A percentile compares a stretch with the other conserved stretches of the same genome.
phyloP scores from a whole-genome alignment of 2,888 invertebrate species.

The Seira musarum region DNA sequence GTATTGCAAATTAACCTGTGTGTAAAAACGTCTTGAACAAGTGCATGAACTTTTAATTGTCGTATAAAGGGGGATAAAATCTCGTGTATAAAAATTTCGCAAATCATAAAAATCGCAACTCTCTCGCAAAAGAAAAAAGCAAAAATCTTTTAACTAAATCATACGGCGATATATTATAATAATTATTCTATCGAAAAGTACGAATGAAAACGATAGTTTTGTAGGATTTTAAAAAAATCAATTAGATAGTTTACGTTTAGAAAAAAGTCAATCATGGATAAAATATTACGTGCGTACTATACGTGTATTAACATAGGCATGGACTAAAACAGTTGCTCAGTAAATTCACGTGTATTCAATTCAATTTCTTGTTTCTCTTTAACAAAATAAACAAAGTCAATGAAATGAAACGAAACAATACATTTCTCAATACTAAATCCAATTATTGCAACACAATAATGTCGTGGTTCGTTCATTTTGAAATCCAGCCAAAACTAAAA shows the following conservation, averaged over 20 bases:
- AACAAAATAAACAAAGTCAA: neutral
- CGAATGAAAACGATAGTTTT: neutral
- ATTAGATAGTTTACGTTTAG: neutral
- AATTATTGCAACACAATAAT: neutral
- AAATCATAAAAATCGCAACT: neutral
- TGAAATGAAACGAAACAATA: too few relatives aligned
- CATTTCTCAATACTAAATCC: too few relatives aligned
- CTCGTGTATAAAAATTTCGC: too few relatives aligned
- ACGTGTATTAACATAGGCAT: neutral
- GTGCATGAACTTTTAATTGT: too few relatives aligned
- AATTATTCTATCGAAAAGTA: neutral
- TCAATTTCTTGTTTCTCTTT: neutral
- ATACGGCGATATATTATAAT: neutral
- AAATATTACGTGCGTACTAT: too few relatives aligned
- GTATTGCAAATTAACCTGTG: conserved; percentile 40
- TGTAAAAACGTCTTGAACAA: too few relatives aligned
- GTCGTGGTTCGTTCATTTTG: neutral
- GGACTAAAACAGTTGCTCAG: neutral
- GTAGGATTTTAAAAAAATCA: neutral
- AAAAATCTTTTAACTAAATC: neutral
- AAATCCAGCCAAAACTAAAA: conserved; percentile 20
- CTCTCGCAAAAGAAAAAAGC: conserved; percentile 6
- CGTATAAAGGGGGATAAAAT: too few relatives aligned
- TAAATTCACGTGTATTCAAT: neutral
- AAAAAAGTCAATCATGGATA: neutral